Evolutionary conservation across 2,113 vertebrate species (phyloP).

Genomic region (Osmerus eperlanus): DNA sequence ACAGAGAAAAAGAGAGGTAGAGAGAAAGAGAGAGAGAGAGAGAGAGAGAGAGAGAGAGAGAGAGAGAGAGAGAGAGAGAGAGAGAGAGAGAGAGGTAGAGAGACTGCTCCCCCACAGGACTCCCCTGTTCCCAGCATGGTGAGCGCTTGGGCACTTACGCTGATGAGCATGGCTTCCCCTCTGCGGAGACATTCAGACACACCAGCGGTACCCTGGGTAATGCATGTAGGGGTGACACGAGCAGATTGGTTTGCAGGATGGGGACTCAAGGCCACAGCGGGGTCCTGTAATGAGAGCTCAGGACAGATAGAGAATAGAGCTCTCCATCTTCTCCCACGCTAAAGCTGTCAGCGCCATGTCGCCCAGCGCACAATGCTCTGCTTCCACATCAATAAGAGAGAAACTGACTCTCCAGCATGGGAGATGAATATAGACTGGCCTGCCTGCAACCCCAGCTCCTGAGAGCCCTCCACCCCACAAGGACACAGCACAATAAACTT

Average conservation of each 20-base stretch:
- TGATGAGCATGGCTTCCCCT: constrained; percentile 42
- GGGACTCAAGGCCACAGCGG: constrained; percentile 50
- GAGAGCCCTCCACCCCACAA: neutral
- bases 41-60: constrained; percentile 7
- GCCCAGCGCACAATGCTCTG: constrained; percentile 13
- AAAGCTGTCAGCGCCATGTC: constrained; percentile 45
- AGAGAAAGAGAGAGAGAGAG: too few species aligned
- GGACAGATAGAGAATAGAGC: constrained; percentile 35
- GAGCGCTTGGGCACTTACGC: constrained; percentile 17
- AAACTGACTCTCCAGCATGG: neutral
- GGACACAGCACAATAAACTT: neutral
- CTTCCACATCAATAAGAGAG: constrained; percentile 21
- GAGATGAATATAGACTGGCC: constrained; percentile 8
- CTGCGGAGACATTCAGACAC: constrained; percentile 18
- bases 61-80: too few species aligned
- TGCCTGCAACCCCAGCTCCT: neutral
- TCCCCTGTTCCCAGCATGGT: constrained; percentile 8
- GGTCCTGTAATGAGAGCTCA: constrained; percentile 47
- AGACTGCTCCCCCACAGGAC: constrained; percentile 1
- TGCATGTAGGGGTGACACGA: constrained; percentile 42
- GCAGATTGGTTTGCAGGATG: constrained; percentile 54
- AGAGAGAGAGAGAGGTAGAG: constrained; percentile 10
- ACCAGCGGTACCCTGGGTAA: constrained; percentile 33
- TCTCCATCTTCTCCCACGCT: constrained; percentile 45
- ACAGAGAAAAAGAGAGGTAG: too few species aligned